Percentiles rank a stretch among this genome's conserved stretches.
phyloP scores from a whole-genome alignment of 2,113 vertebrate species.

The Alethe diademata region DNA sequence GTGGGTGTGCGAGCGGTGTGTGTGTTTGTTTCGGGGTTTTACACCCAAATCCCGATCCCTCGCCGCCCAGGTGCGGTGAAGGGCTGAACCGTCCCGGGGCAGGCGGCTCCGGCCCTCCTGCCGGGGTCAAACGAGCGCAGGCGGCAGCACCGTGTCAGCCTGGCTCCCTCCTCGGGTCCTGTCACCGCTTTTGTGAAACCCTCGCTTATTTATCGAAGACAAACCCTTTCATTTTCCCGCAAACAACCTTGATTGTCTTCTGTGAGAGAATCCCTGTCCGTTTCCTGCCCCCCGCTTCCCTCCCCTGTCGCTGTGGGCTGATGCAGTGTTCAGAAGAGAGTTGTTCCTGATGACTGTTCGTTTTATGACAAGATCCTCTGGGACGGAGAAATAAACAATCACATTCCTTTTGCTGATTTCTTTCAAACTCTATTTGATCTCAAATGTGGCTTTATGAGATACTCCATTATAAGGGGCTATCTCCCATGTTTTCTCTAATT shows the following conservation, averaged over 20 bases:
- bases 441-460: neutral
- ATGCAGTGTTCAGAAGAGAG: constrained; percentile 38
- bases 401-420: neutral
- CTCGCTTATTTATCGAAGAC: neutral
- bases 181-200: neutral
- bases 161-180: neutral
- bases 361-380: constrained; percentile 7
- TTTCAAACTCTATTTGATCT: neutral
- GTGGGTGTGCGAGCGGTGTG: neutral
- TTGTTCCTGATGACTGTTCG: constrained; percentile 17
- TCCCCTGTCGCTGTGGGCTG: neutral
- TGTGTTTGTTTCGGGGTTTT: neutral
- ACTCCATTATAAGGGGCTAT: neutral
- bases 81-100: neutral
- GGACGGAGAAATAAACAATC: neutral
- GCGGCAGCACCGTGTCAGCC: neutral
- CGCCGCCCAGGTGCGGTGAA: neutral
- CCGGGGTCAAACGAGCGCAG: neutral
- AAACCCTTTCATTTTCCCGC: neutral
- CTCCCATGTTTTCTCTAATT: neutral
- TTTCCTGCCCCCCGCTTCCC: neutral
- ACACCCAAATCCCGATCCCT: neutral
- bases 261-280: neutral
- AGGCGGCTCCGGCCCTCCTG: neutral
- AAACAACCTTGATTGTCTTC: neutral